Base-by-base conservation (phyloP, 2,797 vertebrate species). In the Clamator glandarius region DNA sequence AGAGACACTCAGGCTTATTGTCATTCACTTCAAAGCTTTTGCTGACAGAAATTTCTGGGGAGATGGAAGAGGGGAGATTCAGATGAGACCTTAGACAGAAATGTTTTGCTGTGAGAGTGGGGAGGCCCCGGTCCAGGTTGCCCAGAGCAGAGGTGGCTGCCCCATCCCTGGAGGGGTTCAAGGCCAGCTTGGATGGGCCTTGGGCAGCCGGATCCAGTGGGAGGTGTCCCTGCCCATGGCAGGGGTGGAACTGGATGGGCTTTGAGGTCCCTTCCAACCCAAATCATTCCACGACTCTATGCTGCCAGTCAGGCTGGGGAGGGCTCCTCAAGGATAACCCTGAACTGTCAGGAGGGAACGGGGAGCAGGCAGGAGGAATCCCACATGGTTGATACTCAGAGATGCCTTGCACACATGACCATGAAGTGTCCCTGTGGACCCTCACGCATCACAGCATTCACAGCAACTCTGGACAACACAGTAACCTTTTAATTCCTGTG, bases 21-120 rank as follows among this genome's bases (percentile, higher is more conserved):
- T 69, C 59, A n/a, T 33, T 77, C 54, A 96, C 15, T 90, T 90
- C 93, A 46, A 87, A 48, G 64, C 82, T 73, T 55, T n/a, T 83
- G 57, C 29, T 86, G 76, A 59, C 28, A 42, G 52, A 57, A 63
- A 61, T 24, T 23, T 46, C 61, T n/a, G 55, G 42, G 46, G 36
- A 75, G 50, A 48, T 23, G 46, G 21, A 23, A 48, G 21, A 23
- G 21, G 21, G 46, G 46, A 48, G 46, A 48, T 9, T 23, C 21
- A 23, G 46, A 48, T 48, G 46, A 48, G 46, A 48, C 24, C 46
- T 48, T 48, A 48, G 21, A 20, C 12, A 48, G 46, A 48, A 48
- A 48, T 48, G 46, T 24, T 48, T 48, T 48, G 46, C 21, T 48
- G 46, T 48, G 46, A 48, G 46, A 21, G 21, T 48, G 46, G 21